Conservation (phyloP, 2,113 vertebrate species). For the Plecotus auritus region DNA sequence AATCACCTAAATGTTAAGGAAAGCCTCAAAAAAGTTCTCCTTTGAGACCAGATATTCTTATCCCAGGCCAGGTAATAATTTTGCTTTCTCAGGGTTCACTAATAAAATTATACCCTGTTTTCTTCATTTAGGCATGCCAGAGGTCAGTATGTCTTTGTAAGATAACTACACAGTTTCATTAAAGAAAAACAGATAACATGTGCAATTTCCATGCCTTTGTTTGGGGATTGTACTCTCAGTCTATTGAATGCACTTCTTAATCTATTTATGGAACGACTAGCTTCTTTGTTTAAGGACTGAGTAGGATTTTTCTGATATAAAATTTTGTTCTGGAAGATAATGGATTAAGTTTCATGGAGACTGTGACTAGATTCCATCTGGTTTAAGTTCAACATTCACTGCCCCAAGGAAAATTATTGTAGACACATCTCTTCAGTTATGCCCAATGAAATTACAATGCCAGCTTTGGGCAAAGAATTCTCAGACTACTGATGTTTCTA, state of each 20-base stretch:
- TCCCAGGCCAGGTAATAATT: background rate
- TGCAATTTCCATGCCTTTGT: background rate
- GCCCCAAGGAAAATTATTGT: constrained; percentile 7
- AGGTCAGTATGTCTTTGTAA: background rate
- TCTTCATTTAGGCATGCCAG: background rate
- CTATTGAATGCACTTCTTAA: background rate
- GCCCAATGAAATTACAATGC: background rate
- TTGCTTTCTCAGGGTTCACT: background rate
- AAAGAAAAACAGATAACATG: background rate
- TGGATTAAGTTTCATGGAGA: background rate
- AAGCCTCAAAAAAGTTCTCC: background rate
- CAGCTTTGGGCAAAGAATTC: background rate
- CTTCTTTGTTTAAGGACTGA: constrained; percentile 14
- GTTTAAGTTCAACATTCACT: background rate
- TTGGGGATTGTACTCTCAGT: background rate
- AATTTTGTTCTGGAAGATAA: background rate
- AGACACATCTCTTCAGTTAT: background rate
- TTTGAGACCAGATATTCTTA: background rate
- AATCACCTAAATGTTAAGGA: background rate
- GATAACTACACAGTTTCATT: background rate
- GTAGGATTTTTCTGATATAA: constrained; percentile 22
- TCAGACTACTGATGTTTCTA: background rate
- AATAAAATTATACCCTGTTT: background rate
- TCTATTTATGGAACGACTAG: background rate
- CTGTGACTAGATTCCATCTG: constrained; percentile 6